Evolutionary conservation across 2,113 vertebrate species (phyloP).

Genomic region (Mugil cephalus): DNA sequence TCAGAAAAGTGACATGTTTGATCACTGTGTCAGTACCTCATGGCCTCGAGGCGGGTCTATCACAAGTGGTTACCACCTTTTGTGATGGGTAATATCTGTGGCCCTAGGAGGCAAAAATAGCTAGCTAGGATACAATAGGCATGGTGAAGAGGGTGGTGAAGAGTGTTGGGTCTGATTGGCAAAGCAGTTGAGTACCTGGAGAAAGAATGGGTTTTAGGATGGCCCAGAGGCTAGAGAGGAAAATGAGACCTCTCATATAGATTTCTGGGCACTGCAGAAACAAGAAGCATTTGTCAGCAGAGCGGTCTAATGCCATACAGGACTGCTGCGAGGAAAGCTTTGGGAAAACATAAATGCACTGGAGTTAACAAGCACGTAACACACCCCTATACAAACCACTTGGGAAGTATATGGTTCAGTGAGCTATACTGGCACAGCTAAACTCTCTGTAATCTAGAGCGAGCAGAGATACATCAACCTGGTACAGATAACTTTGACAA

Average conservation of each 20-base stretch:
- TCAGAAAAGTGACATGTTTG: neutral
- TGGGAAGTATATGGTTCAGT: neutral
- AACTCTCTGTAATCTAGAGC: neutral
- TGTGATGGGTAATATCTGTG: neutral
- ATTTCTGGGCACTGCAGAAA: neutral
- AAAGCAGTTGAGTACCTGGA: neutral
- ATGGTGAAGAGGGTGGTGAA: constrained; percentile 1
- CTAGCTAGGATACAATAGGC: neutral
- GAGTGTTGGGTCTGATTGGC: constrained; percentile 3
- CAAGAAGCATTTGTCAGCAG: neutral
- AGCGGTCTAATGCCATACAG: neutral
- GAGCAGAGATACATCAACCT: neutral
- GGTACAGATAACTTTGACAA: neutral
- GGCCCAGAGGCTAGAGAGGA: neutral
- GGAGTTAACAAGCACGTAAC: neutral
- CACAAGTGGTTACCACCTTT: neutral
- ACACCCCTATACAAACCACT: neutral
- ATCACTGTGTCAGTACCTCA: neutral
- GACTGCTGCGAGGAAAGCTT: neutral
- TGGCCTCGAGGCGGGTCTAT: neutral
- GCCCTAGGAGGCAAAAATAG: neutral
- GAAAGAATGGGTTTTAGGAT: constrained; percentile 14
- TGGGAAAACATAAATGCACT: constrained; percentile 3
- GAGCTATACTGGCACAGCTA: neutral
- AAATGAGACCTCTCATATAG: neutral